A percentile compares a stretch with the other conserved stretches of the same genome.
These are phyloP conservation scores for Beris chalybata DNA, from an alignment of 2,888 invertebrate genomes.

Conservation along the genomic window DNA sequence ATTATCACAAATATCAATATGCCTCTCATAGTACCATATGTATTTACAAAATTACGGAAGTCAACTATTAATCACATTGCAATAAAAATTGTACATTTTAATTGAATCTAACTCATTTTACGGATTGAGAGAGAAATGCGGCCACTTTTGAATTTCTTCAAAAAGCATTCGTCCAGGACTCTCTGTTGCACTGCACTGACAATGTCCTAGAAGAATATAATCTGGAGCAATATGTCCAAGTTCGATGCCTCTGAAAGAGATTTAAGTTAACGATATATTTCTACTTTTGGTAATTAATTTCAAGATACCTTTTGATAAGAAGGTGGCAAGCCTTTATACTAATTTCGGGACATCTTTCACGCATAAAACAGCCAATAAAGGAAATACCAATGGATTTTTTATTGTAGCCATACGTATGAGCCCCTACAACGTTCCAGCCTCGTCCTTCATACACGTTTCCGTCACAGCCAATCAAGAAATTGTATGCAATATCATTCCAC, in stretches of 20 bases:
- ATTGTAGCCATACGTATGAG: conserved; percentile 61
- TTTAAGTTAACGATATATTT: neutral
- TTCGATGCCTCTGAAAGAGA: conserved; percentile 53
- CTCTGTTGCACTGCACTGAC: conserved; percentile 57
- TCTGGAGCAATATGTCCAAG: conserved; percentile 56
- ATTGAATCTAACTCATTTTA: too few species aligned
- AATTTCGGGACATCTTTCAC: conserved; percentile 53
- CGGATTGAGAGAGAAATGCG: conserved; percentile 49
- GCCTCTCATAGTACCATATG: too few species aligned
- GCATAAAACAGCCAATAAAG: conserved; percentile 60
- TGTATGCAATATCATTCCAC: conserved; percentile 60
- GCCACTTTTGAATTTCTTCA: conserved; percentile 61
- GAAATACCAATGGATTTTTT: conserved; percentile 58
- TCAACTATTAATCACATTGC: too few species aligned
- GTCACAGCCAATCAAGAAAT: conserved; percentile 62
- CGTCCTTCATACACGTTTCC: conserved; percentile 62
- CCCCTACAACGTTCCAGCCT: conserved; percentile 61
- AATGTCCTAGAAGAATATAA: conserved; percentile 59
- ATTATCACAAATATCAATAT: too few species aligned
- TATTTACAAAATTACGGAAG: too few species aligned
- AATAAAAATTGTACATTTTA: too few species aligned
- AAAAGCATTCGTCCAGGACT: conserved; percentile 60
- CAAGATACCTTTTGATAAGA: conserved; percentile 50
- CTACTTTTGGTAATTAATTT: conserved; percentile 1
- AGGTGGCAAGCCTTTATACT: conserved; percentile 56